Conservation (phyloP, 2,113 vertebrate species). For the Carollia perspicillata region DNA sequence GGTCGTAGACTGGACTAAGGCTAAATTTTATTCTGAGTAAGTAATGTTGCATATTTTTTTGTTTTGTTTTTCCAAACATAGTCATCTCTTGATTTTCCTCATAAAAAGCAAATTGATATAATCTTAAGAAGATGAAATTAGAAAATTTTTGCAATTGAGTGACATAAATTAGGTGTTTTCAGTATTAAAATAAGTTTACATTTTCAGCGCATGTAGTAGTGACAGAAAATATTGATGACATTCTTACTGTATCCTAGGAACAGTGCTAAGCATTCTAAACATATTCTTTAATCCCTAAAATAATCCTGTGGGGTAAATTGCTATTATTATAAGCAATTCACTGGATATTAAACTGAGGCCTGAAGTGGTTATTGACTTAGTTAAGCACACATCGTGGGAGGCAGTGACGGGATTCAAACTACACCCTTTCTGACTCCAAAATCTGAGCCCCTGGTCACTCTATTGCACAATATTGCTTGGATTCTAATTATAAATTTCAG, state of each 20-base stretch:
- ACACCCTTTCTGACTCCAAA: not conserved
- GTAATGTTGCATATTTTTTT: not conserved
- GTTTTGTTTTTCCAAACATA: slow-evolving; percentile 35
- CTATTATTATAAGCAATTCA: not conserved
- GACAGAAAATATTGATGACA: not conserved
- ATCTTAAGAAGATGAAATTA: slow-evolving; percentile 2
- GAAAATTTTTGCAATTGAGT: not conserved
- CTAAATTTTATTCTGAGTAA: slow-evolving; percentile 40
- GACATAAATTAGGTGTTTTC: slow-evolving; percentile 2
- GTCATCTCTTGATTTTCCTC: slow-evolving; percentile 8
- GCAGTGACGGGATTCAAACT: not conserved
- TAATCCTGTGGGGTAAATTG: not conserved
- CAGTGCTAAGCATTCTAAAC: not conserved
- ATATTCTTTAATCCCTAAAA: not conserved
- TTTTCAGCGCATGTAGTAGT: not conserved
- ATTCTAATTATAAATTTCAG: not conserved
- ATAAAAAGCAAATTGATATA: not conserved
- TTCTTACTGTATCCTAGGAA: not conserved
- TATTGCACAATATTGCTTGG: not conserved
- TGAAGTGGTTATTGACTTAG: not conserved
- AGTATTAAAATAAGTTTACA: slow-evolving; percentile 18
- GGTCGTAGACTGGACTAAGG: not conserved
- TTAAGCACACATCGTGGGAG: not conserved
- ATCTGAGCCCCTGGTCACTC: not conserved
- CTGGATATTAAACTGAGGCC: not conserved